A percentile compares a stretch with the other conserved stretches of the same genome.
Evolutionary conservation across 1,140 invertebrate genomes (phyloP).

Genomic region (Pteromalus puparum): DNA sequence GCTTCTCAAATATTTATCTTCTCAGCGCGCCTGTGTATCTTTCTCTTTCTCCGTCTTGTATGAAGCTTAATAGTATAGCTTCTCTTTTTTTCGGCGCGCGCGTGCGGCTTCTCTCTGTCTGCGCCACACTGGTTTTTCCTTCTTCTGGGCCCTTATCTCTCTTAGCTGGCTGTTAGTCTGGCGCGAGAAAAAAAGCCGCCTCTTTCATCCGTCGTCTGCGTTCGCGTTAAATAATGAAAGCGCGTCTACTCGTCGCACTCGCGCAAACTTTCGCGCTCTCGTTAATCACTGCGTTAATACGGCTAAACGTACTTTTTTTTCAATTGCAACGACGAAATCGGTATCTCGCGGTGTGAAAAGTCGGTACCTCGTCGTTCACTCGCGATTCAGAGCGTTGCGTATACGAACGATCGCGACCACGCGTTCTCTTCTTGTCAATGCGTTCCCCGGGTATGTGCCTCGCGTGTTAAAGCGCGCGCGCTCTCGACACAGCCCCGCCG

Average conservation of each 20-base stretch:
- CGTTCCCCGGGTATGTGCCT: conserved; percentile 42
- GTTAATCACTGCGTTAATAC: not conserved
- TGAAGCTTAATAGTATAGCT: not conserved
- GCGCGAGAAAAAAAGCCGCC: not conserved
- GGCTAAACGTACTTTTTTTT: not conserved
- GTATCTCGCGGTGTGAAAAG: too few relatives aligned
- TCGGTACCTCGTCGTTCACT: not conserved
- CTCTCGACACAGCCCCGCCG: not conserved
- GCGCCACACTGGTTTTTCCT: not conserved
- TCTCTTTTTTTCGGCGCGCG: not conserved
- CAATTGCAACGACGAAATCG: not conserved
- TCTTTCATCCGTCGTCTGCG: too few relatives aligned
- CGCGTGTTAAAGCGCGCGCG: conserved; percentile 36
- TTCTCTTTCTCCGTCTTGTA: not conserved
- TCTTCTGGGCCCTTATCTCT: not conserved
- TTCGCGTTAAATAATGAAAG: too few relatives aligned
- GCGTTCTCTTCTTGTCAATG: conserved; percentile 37
- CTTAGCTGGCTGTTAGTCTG: too few relatives aligned
- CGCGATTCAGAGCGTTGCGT: not conserved
- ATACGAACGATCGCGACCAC: conserved; percentile 17
- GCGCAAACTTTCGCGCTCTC: not conserved
- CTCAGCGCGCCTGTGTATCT: not conserved
- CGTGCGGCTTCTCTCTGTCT: too few relatives aligned
- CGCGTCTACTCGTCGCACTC: not conserved
- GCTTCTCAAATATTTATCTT: not conserved